Percentiles rank a stretch among this genome's conserved stretches.
These are phyloP conservation scores for Lasioglossum villosulum DNA, from an alignment of 2,888 invertebrate genomes.

Conservation along the genomic window DNA sequence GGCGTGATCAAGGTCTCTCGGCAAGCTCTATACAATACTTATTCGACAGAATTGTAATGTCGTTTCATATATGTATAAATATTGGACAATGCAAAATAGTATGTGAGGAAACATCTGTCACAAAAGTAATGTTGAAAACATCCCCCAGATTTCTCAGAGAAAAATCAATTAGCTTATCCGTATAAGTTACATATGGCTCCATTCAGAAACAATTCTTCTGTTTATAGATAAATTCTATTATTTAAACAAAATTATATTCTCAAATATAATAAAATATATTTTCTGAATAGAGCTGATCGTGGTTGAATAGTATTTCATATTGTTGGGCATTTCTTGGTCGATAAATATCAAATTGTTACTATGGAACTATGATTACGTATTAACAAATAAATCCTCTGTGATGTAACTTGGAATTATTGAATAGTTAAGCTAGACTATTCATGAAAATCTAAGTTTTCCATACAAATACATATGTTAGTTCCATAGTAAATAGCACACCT, in stretches of 20 bases:
- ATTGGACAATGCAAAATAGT: slow-evolving; percentile 14
- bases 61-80: slow-evolving; percentile 17
- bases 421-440: slow-evolving; percentile 13
- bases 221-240: not conserved
- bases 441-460: not conserved
- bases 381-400: not conserved
- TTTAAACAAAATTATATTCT: not conserved
- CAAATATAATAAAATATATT: slow-evolving; percentile 9
- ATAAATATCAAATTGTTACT: slow-evolving; percentile 66
- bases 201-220: slow-evolving; percentile 43
- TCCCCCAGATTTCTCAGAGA: slow-evolving; percentile 22
- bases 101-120: slow-evolving; percentile 15
- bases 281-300: slow-evolving; percentile 53
- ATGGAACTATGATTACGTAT: slow-evolving; percentile 71
- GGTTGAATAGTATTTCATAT: slow-evolving; percentile 41
- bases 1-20: slow-evolving; percentile 81
- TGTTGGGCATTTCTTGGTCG: slow-evolving; percentile 83
- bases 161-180: slow-evolving; percentile 17
- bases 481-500: slow-evolving; percentile 63
- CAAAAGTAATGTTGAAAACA: slow-evolving; percentile 15
- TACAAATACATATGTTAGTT: slow-evolving; percentile 47
- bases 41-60: slow-evolving; percentile 44
- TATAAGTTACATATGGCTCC: slow-evolving; percentile 34
- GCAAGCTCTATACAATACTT: slow-evolving; percentile 67
- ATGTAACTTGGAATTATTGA: not conserved